Base-by-base conservation (phyloP, 2,888 invertebrate genomes). In the Erebia aethiops region DNA sequence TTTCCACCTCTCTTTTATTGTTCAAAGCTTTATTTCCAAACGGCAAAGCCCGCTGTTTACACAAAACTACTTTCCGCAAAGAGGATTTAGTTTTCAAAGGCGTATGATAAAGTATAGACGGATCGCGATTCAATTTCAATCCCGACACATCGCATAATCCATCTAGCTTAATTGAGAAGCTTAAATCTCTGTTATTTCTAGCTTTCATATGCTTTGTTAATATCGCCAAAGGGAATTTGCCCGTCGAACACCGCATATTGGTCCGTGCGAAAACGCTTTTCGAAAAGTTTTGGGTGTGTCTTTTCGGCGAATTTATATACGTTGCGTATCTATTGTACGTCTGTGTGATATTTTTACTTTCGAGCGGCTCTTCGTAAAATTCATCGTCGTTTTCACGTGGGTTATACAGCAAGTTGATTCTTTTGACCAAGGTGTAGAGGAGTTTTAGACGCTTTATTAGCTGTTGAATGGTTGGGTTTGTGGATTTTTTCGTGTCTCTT, bases 161-260 rank as follows among this genome's bases (percentile, higher is more conserved):
- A 54, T 92, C 90, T 18, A 93, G 77, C 79, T 91, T 84, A 0
- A 87, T 81, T 0, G 92, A 90, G 72, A 92, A 93, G 78, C 88
- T 92, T 0, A 91, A 76, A 69, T 91, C 88, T 9, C 83, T 83
- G 10, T 79, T 77, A 56, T 84, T 84, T 70, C 84, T 88, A 0
- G 76, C 74, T 69, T 85, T 85, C 0, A 91, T 75, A 77, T 87
- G 86, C 63, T 87, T 88, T 0, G 87, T 87, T 65, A 92, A 77
- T 71, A 84, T 85, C 1, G 82, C 78, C 43, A 92, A 71, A 0
- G 89, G 89, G 35, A 84, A 79, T 69, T 85, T 89, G 35, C 82
- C 84, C 0, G 85, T 86, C 0, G 88, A 86, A 0, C 85, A 84
- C n/a, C 86, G 79, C 2, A 86, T 75, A 71, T 88, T 85, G 0